These are phyloP conservation scores for Schizaphis graminum DNA, from an alignment of 2,888 invertebrate genomes.

Conservation along the genomic window DNA sequence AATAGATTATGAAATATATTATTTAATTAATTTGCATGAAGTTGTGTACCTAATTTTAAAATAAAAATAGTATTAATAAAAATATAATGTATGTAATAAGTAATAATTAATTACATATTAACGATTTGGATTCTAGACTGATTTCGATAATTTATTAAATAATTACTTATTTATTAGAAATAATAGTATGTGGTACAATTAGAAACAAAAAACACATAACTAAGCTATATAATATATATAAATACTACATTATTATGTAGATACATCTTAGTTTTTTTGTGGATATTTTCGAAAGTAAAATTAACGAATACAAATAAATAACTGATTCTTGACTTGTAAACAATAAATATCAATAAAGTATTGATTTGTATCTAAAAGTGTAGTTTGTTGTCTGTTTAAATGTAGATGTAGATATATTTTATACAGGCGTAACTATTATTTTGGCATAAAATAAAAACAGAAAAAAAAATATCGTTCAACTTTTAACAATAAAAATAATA, in stretches of 20 bases:
- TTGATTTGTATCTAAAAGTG: constrained; percentile 22
- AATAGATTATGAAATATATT: too few species aligned
- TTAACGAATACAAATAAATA: background rate
- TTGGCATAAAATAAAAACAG: background rate
- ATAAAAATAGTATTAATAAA: background rate
- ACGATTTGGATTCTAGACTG: background rate
- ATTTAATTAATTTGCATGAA: background rate
- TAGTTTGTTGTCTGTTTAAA: background rate
- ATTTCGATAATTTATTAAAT: background rate
- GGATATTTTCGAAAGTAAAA: background rate
- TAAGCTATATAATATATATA: background rate
- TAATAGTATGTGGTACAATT: background rate
- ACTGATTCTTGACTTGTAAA: background rate
- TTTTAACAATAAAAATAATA: constrained; percentile 40
- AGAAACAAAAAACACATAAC: background rate
- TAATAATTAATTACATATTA: background rate
- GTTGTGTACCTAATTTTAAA: background rate
- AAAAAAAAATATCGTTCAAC: constrained; percentile 15
- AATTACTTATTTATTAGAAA: background rate
- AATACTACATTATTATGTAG: background rate
- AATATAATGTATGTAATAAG: background rate
- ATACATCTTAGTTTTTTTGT: background rate
- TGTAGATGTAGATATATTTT: background rate
- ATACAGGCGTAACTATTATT: background rate
- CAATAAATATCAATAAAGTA: constrained; percentile 23